Evolutionary conservation across 1,140 invertebrate genomes (phyloP).

Genomic region (Hormaphis cornu): DNA sequence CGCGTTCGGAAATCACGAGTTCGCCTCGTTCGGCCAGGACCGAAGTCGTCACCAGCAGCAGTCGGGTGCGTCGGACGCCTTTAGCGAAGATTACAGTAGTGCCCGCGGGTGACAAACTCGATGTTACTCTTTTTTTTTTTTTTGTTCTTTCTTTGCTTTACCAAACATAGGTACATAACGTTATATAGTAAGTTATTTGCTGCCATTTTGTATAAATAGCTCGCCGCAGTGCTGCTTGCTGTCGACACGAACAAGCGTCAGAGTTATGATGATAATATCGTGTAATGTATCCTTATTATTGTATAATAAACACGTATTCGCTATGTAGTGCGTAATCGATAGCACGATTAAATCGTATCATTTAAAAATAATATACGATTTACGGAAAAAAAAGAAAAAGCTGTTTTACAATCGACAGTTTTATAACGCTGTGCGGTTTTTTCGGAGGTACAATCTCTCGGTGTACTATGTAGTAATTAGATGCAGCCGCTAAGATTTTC

Average conservation of each 20-base stretch:
- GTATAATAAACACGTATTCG: too few species aligned
- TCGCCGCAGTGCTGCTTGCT: neutral
- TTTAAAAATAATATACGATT: too few species aligned
- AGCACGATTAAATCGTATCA: too few species aligned
- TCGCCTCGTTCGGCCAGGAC: neutral
- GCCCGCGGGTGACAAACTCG: neutral
- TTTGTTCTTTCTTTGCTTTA: conserved; percentile 7
- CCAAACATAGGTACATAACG: too few species aligned
- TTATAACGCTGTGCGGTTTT: too few species aligned
- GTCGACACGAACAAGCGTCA: neutral
- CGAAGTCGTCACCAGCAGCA: conserved; percentile 3
- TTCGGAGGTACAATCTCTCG: too few species aligned
- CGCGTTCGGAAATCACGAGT: neutral
- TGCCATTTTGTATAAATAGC: conserved; percentile 21
- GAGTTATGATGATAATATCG: neutral
- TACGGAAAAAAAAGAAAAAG: too few species aligned
- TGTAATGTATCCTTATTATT: too few species aligned
- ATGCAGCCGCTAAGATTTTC: too few species aligned
- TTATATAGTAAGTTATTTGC: conserved; percentile 31
- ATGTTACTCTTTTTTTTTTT: neutral
- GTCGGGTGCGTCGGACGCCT: conserved; percentile 38
- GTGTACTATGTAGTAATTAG: too few species aligned
- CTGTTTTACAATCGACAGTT: too few species aligned
- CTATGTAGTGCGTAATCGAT: too few species aligned
- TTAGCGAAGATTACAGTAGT: conserved; percentile 35